phyloP scores from a whole-genome alignment of 2,888 invertebrate genomes.

The Allacma fusca region DNA sequence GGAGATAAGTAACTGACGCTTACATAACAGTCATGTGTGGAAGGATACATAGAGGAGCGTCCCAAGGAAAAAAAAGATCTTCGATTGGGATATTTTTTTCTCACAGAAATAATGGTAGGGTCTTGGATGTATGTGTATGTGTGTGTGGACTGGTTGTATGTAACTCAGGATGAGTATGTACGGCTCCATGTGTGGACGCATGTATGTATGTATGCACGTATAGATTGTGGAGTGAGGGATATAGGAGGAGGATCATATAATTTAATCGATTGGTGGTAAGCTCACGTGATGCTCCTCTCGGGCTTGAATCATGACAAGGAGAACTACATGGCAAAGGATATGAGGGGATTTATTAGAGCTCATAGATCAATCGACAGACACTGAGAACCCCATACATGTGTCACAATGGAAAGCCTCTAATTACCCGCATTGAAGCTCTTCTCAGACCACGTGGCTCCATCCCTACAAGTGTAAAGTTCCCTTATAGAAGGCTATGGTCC shows the following conservation, averaged over 20 bases:
- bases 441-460: slow-evolving; percentile 6
- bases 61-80: no score
- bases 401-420: slow-evolving; percentile 50
- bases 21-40: no score
- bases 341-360: slow-evolving; percentile 50
- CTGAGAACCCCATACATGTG: slow-evolving; percentile 40
- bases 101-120: no score
- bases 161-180: no score
- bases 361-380: slow-evolving; percentile 51
- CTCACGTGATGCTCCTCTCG: slow-evolving; percentile 37
- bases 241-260: slow-evolving; percentile 32
- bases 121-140: no score
- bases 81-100: no score
- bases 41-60: no score
- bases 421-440: slow-evolving; percentile 47
- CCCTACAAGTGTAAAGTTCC: not conserved
- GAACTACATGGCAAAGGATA: slow-evolving; percentile 31
- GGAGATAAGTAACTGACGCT: no score
- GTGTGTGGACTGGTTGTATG: no score
- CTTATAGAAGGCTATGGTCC: no score
- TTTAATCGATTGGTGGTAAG: slow-evolving; percentile 43
- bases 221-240: not conserved
- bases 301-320: slow-evolving; percentile 38
- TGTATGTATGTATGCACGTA: not conserved
- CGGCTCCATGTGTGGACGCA: no score